Evolutionary conservation across 2,113 vertebrate genomes (phyloP).

Genomic region (Galbula dea): DNA sequence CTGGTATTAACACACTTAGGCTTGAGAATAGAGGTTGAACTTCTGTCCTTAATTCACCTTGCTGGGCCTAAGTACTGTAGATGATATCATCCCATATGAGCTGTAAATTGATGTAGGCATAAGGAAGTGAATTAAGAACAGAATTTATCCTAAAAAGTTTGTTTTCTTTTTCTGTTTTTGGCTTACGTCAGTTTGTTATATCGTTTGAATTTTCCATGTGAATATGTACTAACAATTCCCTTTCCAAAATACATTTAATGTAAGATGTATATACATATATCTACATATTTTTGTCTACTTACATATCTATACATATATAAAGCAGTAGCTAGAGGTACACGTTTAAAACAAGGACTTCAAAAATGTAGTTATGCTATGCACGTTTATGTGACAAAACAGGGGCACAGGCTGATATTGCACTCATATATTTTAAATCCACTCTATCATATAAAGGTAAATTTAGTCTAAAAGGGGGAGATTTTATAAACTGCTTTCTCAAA

Average conservation of each 20-base stretch:
- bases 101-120: not conserved
- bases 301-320: not conserved
- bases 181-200: not conserved
- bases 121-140: conserved; percentile 40
- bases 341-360: not conserved
- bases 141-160: not conserved
- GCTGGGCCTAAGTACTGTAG: not conserved
- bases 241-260: not conserved
- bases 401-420: not conserved
- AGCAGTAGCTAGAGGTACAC: not conserved
- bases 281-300: not conserved
- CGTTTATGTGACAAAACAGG: not conserved
- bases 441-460: not conserved
- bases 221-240: not conserved
- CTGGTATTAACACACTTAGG: conserved; percentile 8
- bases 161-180: not conserved
- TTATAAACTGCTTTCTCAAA: not conserved
- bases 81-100: not conserved
- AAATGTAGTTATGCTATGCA: not conserved
- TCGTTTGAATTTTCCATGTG: not conserved
- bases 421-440: not conserved
- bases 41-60: conserved; percentile 37
- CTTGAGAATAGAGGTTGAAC: conserved; percentile 3
- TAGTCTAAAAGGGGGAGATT: accelerated
- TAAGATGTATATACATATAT: not conserved